Percentiles rank a stretch among this genome's conserved stretches.
These are phyloP conservation scores for Polydesmus complanatus DNA, from an alignment of 2,888 invertebrate species.

Conservation along the genomic window DNA sequence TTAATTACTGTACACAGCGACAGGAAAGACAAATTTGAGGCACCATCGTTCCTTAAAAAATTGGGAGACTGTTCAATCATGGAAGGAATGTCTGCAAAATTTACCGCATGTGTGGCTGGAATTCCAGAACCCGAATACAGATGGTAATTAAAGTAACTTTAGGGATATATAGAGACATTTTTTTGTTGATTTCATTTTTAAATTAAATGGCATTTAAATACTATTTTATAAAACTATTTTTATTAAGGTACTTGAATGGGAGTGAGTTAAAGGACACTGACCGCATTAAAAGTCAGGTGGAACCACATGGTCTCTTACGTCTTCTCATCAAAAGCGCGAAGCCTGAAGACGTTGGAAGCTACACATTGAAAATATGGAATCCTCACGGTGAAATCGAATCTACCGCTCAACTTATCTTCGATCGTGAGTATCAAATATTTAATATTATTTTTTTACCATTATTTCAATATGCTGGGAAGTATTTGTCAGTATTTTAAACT, in stretches of 20 bases:
- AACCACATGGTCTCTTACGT: conserved; percentile 65
- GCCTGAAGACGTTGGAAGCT: conserved; percentile 63
- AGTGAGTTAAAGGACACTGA: conserved; percentile 70
- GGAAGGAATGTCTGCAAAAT: conserved; percentile 76
- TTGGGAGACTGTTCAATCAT: conserved; percentile 76
- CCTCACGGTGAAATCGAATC: conserved; percentile 70
- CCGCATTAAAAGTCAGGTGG: conserved; percentile 66
- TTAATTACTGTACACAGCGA: conserved; percentile 39
- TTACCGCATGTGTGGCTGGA: conserved; percentile 82
- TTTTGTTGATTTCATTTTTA: not conserved
- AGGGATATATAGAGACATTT: not conserved
- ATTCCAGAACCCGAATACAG: conserved; percentile 76
- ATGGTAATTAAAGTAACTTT: conserved; percentile 40
- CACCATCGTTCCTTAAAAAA: conserved; percentile 75
- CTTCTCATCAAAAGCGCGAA: conserved; percentile 59
- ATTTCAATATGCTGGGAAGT: not conserved
- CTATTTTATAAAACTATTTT: not conserved
- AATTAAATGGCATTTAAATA: not conserved
- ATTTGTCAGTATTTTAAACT: conserved; percentile 5
- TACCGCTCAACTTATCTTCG: conserved; percentile 61
- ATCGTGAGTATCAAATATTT: conserved; percentile 43
- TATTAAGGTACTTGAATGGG: conserved; percentile 31
- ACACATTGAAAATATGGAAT: conserved; percentile 68
- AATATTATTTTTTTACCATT: not conserved
- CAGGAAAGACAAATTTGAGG: conserved; percentile 57